Evolutionary conservation across 2,888 invertebrate species (phyloP).

Genomic region (Melanostoma scalare): DNA sequence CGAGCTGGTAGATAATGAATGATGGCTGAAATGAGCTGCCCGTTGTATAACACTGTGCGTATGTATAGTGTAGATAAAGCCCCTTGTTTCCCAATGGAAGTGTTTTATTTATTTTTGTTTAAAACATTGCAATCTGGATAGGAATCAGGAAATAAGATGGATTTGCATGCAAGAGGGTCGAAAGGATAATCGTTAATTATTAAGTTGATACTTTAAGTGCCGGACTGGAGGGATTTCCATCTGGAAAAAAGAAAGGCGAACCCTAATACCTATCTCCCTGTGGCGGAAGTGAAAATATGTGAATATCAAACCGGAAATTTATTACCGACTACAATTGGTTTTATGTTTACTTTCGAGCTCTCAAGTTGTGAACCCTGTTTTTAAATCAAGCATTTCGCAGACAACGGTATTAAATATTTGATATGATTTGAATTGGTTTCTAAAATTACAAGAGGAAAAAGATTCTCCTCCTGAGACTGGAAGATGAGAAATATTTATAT

Average conservation of each 20-base stretch:
- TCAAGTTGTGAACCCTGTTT: too few relatives aligned
- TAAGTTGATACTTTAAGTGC: constrained; percentile 67
- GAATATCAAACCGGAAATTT: constrained; percentile 1
- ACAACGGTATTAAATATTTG: too few relatives aligned
- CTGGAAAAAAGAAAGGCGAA: neutral
- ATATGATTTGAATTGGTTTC: too few relatives aligned
- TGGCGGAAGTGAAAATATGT: constrained; percentile 19
- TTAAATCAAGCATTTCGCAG: too few relatives aligned
- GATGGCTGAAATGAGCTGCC: constrained; percentile 63
- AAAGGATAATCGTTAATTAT: constrained; percentile 70
- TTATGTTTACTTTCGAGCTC: neutral
- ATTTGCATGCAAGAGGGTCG: constrained; percentile 65
- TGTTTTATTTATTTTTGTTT: constrained; percentile 60
- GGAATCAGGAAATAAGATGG: constrained; percentile 42
- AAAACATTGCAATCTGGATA: constrained; percentile 40
- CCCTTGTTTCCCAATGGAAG: constrained; percentile 26
- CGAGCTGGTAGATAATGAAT: constrained; percentile 47
- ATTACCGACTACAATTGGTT: constrained; percentile 18
- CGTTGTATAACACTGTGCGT: constrained; percentile 20
- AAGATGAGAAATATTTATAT: too few relatives aligned
- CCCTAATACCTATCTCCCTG: constrained; percentile 32
- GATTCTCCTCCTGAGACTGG: too few relatives aligned
- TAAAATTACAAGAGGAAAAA: too few relatives aligned
- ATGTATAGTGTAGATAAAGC: constrained; percentile 25
- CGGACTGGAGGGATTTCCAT: constrained; percentile 43